A percentile compares a stretch with the other conserved stretches of the same genome.
Conservation (phyloP, 1,140 invertebrate genomes). For the Aphis gossypii region DNA sequence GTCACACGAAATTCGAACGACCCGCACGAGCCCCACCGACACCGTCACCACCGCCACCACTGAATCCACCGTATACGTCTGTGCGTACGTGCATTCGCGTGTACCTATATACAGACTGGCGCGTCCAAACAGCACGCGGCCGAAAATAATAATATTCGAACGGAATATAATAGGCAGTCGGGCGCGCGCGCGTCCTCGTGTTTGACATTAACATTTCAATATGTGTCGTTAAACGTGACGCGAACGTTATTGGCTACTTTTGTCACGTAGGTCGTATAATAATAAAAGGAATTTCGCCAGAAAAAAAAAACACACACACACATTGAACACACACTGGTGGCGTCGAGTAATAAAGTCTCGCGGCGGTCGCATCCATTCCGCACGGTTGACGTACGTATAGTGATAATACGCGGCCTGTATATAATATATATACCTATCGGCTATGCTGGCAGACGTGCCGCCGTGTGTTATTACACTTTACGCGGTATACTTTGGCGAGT, state of each 20-base stretch:
- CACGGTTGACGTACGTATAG: neutral
- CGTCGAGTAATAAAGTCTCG: neutral
- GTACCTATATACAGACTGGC: no score
- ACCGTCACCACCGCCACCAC: no score
- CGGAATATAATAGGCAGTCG: neutral
- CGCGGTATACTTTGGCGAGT: neutral
- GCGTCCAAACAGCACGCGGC: no score
- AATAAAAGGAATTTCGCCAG: neutral
- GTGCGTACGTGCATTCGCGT: neutral
- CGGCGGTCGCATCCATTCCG: neutral
- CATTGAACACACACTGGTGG: no score
- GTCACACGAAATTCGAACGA: neutral
- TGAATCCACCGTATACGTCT: no score
- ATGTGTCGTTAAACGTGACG: slow-evolving; percentile 8
- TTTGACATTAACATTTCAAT: slow-evolving; percentile 34
- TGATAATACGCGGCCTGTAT: neutral
- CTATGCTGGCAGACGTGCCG: neutral
- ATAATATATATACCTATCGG: neutral
- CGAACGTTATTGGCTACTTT: neutral
- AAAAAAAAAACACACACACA: neutral
- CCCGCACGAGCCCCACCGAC: no score
- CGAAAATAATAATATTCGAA: slow-evolving; percentile 23
- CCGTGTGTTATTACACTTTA: neutral
- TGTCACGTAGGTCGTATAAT: slow-evolving; percentile 11
- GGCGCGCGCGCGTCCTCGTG: no score